These are phyloP conservation scores for Chaetodon auriga DNA, from an alignment of 2,113 vertebrate species.

Conservation along the genomic window DNA sequence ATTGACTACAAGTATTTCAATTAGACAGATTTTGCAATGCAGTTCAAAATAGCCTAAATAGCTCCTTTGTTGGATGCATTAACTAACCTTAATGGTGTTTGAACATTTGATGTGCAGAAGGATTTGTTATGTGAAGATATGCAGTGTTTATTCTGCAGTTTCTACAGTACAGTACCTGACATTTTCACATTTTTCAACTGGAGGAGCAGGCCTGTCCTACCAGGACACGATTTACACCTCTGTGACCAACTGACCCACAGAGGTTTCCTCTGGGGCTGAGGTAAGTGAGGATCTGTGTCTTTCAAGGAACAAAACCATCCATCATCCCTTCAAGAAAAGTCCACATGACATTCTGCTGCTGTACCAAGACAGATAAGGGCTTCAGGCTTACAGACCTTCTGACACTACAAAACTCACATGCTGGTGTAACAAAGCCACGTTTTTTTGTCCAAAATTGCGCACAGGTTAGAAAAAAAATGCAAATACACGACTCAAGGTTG, in stretches of 20 bases:
- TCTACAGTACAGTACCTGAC: not conserved
- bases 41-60: too few species aligned
- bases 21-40: too few species aligned
- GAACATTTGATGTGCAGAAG: not conserved
- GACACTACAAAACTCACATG: not conserved
- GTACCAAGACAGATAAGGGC: not conserved
- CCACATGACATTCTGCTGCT: not conserved
- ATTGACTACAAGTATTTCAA: not conserved
- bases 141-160: not conserved
- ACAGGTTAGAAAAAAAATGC: not conserved
- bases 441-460: too few species aligned
- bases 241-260: not conserved
- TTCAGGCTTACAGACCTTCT: not conserved
- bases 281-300: not conserved
- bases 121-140: not conserved
- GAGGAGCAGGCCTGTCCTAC: not conserved
- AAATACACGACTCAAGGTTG: not conserved
- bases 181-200: not conserved
- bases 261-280: not conserved
- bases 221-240: conserved; percentile 1
- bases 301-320: not conserved
- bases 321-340: not conserved
- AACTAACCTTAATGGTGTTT: not conserved
- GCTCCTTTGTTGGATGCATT: not conserved
- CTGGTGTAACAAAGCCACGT: too few species aligned